Conservation (phyloP, 2,113 vertebrate species). For the Puntigrus tetrazona region DNA sequence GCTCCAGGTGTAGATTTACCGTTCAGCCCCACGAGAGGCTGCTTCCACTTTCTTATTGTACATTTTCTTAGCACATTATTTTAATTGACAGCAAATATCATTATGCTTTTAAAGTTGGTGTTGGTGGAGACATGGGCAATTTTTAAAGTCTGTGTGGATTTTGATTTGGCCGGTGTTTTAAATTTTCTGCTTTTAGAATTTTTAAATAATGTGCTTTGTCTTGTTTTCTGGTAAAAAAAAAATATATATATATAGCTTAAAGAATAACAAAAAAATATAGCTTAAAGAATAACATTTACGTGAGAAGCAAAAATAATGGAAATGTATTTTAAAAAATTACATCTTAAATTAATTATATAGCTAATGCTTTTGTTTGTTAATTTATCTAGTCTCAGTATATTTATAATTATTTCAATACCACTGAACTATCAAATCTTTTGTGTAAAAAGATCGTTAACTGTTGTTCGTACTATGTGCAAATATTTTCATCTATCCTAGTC, state of each 20-base stretch:
- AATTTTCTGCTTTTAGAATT: not conserved
- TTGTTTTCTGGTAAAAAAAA: not conserved
- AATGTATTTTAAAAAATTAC: not conserved
- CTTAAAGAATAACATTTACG: not conserved
- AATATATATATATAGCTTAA: not conserved
- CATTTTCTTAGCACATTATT: conserved; percentile 2
- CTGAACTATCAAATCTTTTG: not conserved
- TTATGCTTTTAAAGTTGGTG: not conserved
- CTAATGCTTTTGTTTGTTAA: not conserved
- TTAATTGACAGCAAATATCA: not conserved
- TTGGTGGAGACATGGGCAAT: not conserved
- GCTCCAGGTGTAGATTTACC: conserved; percentile 43
- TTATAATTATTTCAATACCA: not conserved
- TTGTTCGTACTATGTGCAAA: not conserved
- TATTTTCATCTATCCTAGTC: not conserved
- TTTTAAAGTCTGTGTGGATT: not conserved
- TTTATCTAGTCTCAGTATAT: not conserved
- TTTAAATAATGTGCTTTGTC: not conserved
- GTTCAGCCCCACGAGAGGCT: not conserved
- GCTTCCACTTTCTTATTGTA: not conserved
- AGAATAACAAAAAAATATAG: not conserved
- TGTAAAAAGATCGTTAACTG: not conserved
- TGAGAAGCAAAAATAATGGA: not conserved
- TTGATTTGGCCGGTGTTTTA: not conserved
- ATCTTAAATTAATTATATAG: not conserved